phyloP scores from a whole-genome alignment of 2,113 vertebrate genomes.

The Nicator chloris region DNA sequence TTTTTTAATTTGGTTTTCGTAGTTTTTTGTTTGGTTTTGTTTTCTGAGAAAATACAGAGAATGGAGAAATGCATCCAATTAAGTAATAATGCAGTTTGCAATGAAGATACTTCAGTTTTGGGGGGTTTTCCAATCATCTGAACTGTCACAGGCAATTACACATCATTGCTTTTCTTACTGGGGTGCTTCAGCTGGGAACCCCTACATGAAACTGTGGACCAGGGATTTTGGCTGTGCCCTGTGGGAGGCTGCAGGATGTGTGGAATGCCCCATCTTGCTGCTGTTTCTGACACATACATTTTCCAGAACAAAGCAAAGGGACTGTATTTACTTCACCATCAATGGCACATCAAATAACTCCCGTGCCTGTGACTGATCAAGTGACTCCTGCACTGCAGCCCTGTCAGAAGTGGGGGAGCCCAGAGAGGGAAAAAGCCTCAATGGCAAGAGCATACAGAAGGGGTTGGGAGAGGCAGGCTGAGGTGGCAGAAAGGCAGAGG shows the following conservation, averaged over 20 bases:
- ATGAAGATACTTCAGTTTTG: background rate
- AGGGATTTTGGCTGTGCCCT: background rate
- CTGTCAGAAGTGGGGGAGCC: background rate
- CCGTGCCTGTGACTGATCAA: background rate
- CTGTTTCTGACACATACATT: background rate
- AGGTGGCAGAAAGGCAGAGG: background rate
- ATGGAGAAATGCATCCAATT: background rate
- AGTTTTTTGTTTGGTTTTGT: background rate
- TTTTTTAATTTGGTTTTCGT: background rate
- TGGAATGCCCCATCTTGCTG: background rate
- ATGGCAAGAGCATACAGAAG: background rate
- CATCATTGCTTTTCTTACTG: background rate
- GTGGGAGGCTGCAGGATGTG: accelerated
- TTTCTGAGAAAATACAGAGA: background rate
- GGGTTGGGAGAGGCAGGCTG: background rate
- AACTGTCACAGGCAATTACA: background rate
- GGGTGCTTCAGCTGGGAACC: background rate
- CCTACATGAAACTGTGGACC: accelerated
- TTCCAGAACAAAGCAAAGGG: background rate
- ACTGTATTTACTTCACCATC: background rate
- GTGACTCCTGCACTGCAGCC: background rate
- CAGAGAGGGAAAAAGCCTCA: background rate
- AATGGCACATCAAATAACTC: background rate
- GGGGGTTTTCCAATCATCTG: background rate
- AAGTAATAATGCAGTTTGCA: background rate